Base-by-base conservation (phyloP, 2,888 invertebrate species). In the Cynaeus angustus region DNA sequence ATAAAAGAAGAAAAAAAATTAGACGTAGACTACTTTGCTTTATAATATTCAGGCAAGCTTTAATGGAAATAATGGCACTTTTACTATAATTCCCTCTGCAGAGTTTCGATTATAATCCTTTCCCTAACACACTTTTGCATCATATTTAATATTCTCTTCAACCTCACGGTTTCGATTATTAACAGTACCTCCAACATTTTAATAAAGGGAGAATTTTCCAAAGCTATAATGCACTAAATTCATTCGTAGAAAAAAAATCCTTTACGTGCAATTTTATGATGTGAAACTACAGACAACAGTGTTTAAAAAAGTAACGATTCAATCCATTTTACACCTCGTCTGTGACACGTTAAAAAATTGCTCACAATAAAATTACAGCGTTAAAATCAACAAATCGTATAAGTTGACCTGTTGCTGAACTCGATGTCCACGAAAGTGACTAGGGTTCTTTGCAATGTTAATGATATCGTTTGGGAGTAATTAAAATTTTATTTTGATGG, bases 331-430 rank as follows among this genome's bases (percentile, higher is more conserved):
- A 5, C 4, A 28, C 28, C 5, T 28, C 2, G 33, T n/a, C 3
- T 7, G 7, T 33, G 33, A 7, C 2, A 7, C 4, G 7, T 33
- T 33, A n/a, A n/a, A n/a, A n/a, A 33, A 33, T 33, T 9, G 9
- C 33, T n/a, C 7, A 7, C 33, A 21, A 13, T 52, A 13, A 52
- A n/a, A 7, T 8, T 16, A 55, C 16, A 55, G 37, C 33, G 14
- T 55, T 55, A 16, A 55, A 37, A 38, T 55, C 6, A 55, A 37
- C 37, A 38, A 37, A 13, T 52, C 8, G 14, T 38, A 55, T 55
- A 33, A 16, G 33, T 16, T 55, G 53, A 55, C 53, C 53, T 55
- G 53, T 55, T 55, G 53, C 53, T 16, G 38, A 30, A 50, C 9
- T 46, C 21, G 21, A 21, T 21, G 46, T 46, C 46, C 46, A 16